A percentile compares a stretch with the other conserved stretches of the same genome.
These are phyloP conservation scores for Euschistus heros DNA, from an alignment of 1,140 invertebrate genomes.

Conservation along the genomic window DNA sequence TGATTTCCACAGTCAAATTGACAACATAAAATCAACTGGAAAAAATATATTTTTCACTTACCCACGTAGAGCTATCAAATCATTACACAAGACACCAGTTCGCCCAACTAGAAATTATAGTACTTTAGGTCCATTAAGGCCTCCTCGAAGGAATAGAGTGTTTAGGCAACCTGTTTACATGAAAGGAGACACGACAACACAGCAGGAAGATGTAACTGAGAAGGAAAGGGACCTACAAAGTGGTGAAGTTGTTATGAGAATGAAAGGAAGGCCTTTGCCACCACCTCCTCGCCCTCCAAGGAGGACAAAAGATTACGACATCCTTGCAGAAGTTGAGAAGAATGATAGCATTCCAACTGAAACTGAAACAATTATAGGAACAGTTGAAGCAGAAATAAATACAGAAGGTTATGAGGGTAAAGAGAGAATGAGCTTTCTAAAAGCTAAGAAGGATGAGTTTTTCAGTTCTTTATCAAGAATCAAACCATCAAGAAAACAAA, in stretches of 20 bases:
- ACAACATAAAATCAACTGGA: conserved; percentile 6
- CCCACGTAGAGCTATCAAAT: conserved; percentile 33
- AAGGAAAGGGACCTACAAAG: conserved; percentile 47
- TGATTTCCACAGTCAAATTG: conserved; percentile 16
- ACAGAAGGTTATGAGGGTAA: neutral
- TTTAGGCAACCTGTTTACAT: conserved; percentile 32
- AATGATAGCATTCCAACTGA: neutral
- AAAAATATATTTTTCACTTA: conserved; percentile 40
- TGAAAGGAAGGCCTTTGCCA: conserved; percentile 68
- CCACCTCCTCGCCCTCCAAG: conserved; percentile 66
- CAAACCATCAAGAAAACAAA: neutral
- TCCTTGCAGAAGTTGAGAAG: neutral
- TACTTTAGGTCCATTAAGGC: conserved; percentile 45
- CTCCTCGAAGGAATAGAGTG: conserved; percentile 43
- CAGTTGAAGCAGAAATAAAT: neutral
- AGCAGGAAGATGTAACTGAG: conserved; percentile 21
- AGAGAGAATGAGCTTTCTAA: neutral
- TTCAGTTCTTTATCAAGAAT: neutral
- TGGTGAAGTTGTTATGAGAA: conserved; percentile 60
- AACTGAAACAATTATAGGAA: neutral
- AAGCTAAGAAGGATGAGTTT: neutral
- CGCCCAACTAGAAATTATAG: conserved; percentile 53
- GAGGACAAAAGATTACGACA: conserved; percentile 34
- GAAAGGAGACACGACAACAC: conserved; percentile 25
- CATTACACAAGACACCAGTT: conserved; percentile 33